Conservation (phyloP, 2,888 invertebrate species). For the Idaea straminata region DNA sequence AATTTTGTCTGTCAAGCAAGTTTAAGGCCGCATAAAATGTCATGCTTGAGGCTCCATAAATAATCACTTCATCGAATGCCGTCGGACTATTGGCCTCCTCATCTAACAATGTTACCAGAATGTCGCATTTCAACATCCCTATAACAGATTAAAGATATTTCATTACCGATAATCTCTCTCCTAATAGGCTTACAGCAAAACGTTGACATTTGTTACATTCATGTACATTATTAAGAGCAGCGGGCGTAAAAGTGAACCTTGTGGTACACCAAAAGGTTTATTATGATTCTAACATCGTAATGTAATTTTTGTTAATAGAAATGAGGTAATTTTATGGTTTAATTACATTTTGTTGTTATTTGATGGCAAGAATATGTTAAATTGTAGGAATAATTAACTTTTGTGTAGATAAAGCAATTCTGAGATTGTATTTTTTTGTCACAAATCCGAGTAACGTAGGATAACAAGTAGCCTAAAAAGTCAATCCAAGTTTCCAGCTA, state of each 20-base stretch:
- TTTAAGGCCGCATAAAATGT: neutral
- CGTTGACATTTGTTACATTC: slow-evolving; percentile 71
- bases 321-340: slow-evolving; percentile 6
- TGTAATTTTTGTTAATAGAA: slow-evolving; percentile 17
- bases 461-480: no score
- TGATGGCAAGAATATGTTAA: neutral
- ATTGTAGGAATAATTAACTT: neutral
- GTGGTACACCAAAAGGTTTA: slow-evolving; percentile 20
- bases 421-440: no score
- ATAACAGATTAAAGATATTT: slow-evolving; percentile 78
- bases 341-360: slow-evolving; percentile 6
- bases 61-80: neutral
- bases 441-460: no score
- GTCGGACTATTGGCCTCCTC: neutral
- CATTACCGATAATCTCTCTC: slow-evolving; percentile 71
- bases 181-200: slow-evolving; percentile 67
- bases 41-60: neutral
- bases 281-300: slow-evolving; percentile 10
- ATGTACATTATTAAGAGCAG: slow-evolving; percentile 32
- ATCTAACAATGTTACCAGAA: slow-evolving; percentile 1
- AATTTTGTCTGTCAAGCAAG: neutral
- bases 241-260: slow-evolving; percentile 31
- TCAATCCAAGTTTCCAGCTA: no score
- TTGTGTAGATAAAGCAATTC: neutral
- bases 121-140: slow-evolving; percentile 30